Evolutionary conservation across 2,888 invertebrate species (phyloP).

Genomic region (Pollenia griseotomentosa): DNA sequence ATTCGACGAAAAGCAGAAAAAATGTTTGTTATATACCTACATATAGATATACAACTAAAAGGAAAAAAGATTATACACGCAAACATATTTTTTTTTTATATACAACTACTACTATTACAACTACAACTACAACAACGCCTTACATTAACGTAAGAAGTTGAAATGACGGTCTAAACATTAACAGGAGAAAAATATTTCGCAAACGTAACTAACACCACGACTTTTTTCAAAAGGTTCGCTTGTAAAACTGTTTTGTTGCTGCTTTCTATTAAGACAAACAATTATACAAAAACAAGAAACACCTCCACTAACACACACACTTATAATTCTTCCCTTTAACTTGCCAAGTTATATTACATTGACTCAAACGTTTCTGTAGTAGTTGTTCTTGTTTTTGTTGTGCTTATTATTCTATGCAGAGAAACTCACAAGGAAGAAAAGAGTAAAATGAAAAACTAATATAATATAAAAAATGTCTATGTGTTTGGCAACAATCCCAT

Average conservation of each 20-base stretch:
- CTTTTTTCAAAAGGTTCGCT: slow-evolving; percentile 7
- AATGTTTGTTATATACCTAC: slow-evolving; percentile 24
- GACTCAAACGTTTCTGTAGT: slow-evolving; percentile 33
- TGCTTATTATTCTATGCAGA: slow-evolving; percentile 9
- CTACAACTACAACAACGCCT: slow-evolving; percentile 29
- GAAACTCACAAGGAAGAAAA: not conserved
- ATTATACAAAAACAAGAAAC: slow-evolving; percentile 59
- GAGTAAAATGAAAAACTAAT: slow-evolving; percentile 18
- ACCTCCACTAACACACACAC: slow-evolving; percentile 27
- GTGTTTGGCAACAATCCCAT: slow-evolving; percentile 16
- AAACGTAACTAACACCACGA: slow-evolving; percentile 51
- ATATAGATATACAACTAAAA: slow-evolving; percentile 13
- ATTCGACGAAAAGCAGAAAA: slow-evolving; percentile 46
- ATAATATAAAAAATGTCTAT: slow-evolving; percentile 7
- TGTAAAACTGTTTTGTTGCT: slow-evolving; percentile 26
- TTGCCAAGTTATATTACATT: slow-evolving; percentile 35
- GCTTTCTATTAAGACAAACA: slow-evolving; percentile 54
- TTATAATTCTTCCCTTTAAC: slow-evolving; percentile 18
- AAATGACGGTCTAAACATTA: slow-evolving; percentile 66
- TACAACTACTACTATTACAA: slow-evolving; percentile 18
- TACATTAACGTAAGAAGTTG: slow-evolving; percentile 60
- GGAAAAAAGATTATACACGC: slow-evolving; percentile 35
- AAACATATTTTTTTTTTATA: slow-evolving; percentile 5
- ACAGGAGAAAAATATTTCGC: slow-evolving; percentile 63
- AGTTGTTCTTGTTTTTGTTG: not conserved